These are phyloP conservation scores for Bilobella aurantiaca DNA, from an alignment of 1,140 invertebrate genomes.

Conservation along the genomic window DNA sequence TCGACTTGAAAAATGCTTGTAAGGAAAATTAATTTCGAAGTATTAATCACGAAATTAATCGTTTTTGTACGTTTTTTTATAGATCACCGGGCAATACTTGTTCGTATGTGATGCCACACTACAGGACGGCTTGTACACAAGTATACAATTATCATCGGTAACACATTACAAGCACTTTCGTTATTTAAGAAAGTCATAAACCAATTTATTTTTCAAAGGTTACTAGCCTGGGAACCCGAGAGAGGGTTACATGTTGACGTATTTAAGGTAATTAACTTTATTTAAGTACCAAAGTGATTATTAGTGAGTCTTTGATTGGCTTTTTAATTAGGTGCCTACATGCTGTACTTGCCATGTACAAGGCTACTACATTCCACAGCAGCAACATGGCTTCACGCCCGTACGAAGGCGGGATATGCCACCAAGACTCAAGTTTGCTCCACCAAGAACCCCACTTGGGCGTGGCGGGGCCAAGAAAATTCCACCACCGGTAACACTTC, in stretches of 20 bases:
- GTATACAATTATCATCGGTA: conserved; percentile 78
- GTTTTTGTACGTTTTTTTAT: conserved; percentile 35
- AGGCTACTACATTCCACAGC: conserved; percentile 43
- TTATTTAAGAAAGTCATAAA: too few species aligned
- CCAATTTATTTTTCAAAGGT: too few species aligned
- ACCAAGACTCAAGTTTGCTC: conserved; percentile 46
- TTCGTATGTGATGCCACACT: conserved; percentile 66
- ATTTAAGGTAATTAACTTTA: conserved; percentile 66
- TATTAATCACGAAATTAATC: conserved; percentile 3
- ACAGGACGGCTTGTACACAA: conserved; percentile 69
- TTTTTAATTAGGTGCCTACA: conserved; percentile 53
- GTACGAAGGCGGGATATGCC: conserved; percentile 20
- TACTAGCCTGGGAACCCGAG: conserved; percentile 70
- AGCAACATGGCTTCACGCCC: conserved; percentile 21
- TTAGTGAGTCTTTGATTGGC: too few species aligned
- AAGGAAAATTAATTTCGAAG: conserved; percentile 32
- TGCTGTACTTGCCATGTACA: conserved; percentile 74
- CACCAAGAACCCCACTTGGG: conserved; percentile 45
- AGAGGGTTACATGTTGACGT: conserved; percentile 74
- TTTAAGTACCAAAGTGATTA: too few species aligned
- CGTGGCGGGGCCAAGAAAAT: conserved; percentile 10
- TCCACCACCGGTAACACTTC: not conserved
- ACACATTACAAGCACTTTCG: too few species aligned
- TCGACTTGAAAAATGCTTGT: conserved; percentile 72
- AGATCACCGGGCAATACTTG: conserved; percentile 63